These are phyloP conservation scores for Samia ricini DNA, from an alignment of 1,140 invertebrate species.

Conservation along the genomic window DNA sequence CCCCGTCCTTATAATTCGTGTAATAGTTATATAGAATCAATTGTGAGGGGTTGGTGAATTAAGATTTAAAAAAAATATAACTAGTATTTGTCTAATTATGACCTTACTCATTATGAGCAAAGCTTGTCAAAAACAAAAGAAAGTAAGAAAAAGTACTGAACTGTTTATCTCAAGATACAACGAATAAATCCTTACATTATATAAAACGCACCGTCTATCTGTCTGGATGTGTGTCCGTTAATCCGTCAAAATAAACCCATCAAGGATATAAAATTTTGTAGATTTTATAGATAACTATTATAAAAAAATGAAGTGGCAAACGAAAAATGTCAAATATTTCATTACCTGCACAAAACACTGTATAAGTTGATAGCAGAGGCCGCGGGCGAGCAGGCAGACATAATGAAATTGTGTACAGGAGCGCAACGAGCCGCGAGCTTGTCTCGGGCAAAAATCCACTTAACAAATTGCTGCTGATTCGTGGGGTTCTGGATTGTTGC, in stretches of 20 bases:
- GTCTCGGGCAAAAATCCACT: conserved; percentile 77
- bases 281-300: background rate
- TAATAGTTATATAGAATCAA: conserved; percentile 38
- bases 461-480: conserved; percentile 78
- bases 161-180: too few species aligned
- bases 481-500: conserved; percentile 74
- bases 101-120: too few species aligned
- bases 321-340: conserved; percentile 40
- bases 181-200: too few species aligned
- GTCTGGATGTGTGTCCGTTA: too few species aligned
- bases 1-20: conserved; percentile 38
- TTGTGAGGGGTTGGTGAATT: conserved; percentile 31
- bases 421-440: conserved; percentile 74
- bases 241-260: too few species aligned
- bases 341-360: conserved; percentile 59
- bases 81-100: too few species aligned
- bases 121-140: too few species aligned
- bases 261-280: background rate
- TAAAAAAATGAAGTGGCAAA: background rate
- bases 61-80: background rate
- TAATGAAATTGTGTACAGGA: conserved; percentile 77
- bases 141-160: too few species aligned
- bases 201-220: too few species aligned
- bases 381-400: conserved; percentile 61
- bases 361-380: conserved; percentile 69